Percentiles rank a stretch among this genome's conserved stretches.
Conservation (phyloP, 2,888 invertebrate genomes). For the Bedellia somnulentella region DNA sequence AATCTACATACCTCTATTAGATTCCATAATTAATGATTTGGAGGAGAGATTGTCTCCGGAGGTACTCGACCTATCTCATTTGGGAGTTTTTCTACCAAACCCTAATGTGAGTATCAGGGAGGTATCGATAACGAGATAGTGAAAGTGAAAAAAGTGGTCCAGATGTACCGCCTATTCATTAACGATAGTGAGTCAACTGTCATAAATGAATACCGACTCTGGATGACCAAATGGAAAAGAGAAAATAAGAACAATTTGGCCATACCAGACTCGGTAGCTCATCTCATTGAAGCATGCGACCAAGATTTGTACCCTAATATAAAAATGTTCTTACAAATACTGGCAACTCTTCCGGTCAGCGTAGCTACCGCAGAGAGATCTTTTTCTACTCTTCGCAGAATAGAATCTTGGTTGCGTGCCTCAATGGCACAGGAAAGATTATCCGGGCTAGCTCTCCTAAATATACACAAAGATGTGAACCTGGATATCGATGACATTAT, state of each 20-base stretch:
- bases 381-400: slow-evolving; percentile 10
- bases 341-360: slow-evolving; percentile 9
- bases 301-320: slow-evolving; percentile 9
- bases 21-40: slow-evolving; percentile 7
- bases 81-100: slow-evolving; percentile 7
- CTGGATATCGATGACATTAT: no score
- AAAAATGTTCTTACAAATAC: slow-evolving; percentile 8
- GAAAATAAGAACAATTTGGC: slow-evolving; percentile 6
- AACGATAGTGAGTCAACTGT: slow-evolving; percentile 8
- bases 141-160: slow-evolving; percentile 7
- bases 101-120: no score
- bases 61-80: slow-evolving; percentile 8
- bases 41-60: slow-evolving; percentile 8
- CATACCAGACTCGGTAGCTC: slow-evolving; percentile 9
- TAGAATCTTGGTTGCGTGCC: slow-evolving; percentile 10
- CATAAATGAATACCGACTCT: slow-evolving; percentile 8
- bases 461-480: no score
- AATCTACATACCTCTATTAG: slow-evolving; percentile 7
- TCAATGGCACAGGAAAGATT: slow-evolving; percentile 7
- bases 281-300: slow-evolving; percentile 8
- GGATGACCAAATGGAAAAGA: slow-evolving; percentile 9
- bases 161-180: slow-evolving; percentile 6
- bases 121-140: slow-evolving; percentile 5
- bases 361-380: slow-evolving; percentile 9
- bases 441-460: slow-evolving; percentile 9